A percentile compares a stretch with the other conserved stretches of the same genome.
These are phyloP conservation scores for Prinia subflava DNA, from an alignment of 2,113 vertebrate species.

Conservation along the genomic window DNA sequence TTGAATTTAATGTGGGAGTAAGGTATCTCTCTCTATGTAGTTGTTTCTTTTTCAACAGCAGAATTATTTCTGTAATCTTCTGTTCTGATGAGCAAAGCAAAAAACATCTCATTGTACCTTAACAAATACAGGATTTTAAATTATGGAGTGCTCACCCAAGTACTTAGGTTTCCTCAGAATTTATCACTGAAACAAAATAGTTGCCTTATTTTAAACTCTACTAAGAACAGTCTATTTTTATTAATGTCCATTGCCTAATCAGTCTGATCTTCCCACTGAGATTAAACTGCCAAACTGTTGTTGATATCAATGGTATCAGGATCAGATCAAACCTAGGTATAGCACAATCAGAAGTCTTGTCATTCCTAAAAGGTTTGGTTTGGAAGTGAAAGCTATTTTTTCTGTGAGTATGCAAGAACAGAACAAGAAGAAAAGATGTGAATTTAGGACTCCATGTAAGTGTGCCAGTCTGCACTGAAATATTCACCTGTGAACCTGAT, in stretches of 20 bases:
- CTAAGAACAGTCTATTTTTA: background rate
- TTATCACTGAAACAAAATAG: background rate
- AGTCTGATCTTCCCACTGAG: background rate
- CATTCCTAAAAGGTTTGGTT: background rate
- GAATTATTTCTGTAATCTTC: background rate
- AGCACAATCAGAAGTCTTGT: background rate
- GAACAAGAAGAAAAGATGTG: background rate
- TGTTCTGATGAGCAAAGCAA: background rate
- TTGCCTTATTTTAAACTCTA: background rate
- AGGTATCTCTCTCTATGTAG: background rate
- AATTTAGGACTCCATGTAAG: background rate
- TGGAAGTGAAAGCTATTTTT: background rate
- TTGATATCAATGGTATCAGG: background rate
- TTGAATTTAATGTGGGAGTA: background rate
- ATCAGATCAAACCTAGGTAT: background rate
- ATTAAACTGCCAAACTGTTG: background rate
- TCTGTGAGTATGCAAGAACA: background rate
- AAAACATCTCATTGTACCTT: background rate
- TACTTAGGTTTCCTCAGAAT: background rate
- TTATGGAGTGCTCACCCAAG: background rate
- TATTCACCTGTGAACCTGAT: background rate
- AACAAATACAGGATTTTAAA: background rate
- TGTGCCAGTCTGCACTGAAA: background rate
- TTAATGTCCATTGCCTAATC: background rate
- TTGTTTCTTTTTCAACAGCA: background rate